These are phyloP conservation scores for Parus major DNA, from an alignment of 2,113 vertebrate species.

Conservation along the genomic window DNA sequence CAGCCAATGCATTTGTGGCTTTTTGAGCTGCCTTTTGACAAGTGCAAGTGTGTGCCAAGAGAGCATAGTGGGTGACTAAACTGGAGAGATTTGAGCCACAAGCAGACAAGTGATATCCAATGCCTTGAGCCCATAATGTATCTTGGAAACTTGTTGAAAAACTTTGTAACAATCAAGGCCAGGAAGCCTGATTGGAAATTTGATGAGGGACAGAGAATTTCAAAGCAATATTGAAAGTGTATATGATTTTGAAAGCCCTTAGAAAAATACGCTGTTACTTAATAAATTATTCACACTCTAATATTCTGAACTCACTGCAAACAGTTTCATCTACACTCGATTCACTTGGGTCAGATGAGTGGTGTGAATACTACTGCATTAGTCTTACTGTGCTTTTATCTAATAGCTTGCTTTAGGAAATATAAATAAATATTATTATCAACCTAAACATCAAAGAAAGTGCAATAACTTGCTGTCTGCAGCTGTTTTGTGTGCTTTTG, in stretches of 20 bases:
- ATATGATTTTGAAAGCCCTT: neutral
- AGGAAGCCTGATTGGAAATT: neutral
- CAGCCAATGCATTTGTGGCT: neutral
- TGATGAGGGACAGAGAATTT: neutral
- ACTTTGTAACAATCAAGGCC: neutral
- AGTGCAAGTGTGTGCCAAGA: neutral
- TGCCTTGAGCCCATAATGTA: neutral
- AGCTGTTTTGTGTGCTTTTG: neutral
- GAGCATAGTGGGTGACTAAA: neutral
- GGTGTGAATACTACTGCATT: neutral
- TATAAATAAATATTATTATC: neutral
- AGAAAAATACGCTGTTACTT: neutral
- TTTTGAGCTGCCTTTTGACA: neutral
- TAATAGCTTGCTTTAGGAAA: neutral
- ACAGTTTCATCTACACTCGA: neutral
- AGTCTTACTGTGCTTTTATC: neutral
- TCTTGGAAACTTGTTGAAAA: neutral
- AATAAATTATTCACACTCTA: neutral
- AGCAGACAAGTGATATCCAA: neutral
- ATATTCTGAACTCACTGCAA: neutral
- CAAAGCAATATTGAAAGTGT: neutral
- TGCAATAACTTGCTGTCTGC: neutral
- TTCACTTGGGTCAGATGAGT: neutral
- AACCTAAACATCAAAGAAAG: neutral
- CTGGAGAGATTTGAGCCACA: neutral